Evolutionary conservation across 2,888 invertebrate genomes (phyloP), one percentile per base, ranked within the genome.

Genomic region (Neoaliturus tenellus): DNA sequence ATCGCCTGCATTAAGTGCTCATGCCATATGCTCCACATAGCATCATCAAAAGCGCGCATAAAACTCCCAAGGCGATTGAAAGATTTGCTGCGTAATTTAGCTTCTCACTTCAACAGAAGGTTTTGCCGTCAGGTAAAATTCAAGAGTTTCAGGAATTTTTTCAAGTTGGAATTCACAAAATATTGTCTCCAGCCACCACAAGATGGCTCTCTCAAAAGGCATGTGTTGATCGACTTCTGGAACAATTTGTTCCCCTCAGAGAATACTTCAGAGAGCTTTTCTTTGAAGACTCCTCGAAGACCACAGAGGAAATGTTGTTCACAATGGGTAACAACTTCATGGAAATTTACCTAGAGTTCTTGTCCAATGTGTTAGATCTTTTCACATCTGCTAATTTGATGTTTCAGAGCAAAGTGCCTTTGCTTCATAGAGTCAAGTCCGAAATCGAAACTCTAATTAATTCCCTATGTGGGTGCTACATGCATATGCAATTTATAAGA

Each of bases 111-210:
- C 20, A 75, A 41, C 41, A 12, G 48, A 41, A 75, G 78, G 6
- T 33, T 31, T n/a, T n/a, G 31, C 31, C 25, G 69, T 17, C 69
- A 69, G n/a, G n/a, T 14, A n/a, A 28, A 44, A n/a, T 55, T 80
- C 17, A 12, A 4, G 3, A 55, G 55, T 17, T 55, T 80, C 55
- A 51, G 55, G 31, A 33, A 80, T 2, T 80, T 48, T 51, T 80
- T 80, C n/a, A n/a, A 51, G n/a, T 55, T 8, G 80, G 55, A 80
- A 80, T 55, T 17, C 55, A 80, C 35, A 80, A 80, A 80, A 80
- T 80, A 0, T 28, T 51, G 3, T 25, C 20, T 55, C 31, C 31
- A 14, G n/a, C 28, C 2, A 80, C 2, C 44, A 80, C 55, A 12
- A 48, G 55, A 25, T 80, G 80, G 80, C 31, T 80, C 0, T 31